Evolutionary conservation across 2,888 invertebrate genomes (phyloP).

Genomic region (Amiota minor): DNA sequence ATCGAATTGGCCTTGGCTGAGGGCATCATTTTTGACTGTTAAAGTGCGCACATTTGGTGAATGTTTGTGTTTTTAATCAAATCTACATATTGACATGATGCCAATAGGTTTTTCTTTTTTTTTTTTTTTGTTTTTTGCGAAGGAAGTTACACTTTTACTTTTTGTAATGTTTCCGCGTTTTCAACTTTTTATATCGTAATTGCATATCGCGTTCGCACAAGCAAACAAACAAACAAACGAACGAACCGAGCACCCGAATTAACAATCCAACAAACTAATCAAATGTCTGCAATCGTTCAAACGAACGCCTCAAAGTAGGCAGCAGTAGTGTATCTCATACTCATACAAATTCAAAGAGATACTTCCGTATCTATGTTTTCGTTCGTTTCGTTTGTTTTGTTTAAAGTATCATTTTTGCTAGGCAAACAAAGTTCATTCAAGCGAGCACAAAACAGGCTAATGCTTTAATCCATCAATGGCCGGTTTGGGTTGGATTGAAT

Average conservation of each 20-base stretch:
- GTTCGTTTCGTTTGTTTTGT: conserved; percentile 45
- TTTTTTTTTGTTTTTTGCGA: conserved; percentile 12
- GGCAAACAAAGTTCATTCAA: conserved; percentile 46
- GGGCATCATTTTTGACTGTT: neutral
- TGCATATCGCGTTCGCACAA: conserved; percentile 60
- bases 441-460: conserved; percentile 59
- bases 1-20: conserved; percentile 28
- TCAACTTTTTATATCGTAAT: conserved; percentile 69
- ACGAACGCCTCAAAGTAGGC: conserved; percentile 20
- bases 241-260: neutral
- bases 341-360: neutral
- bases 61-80: conserved; percentile 71
- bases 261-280: conserved; percentile 62
- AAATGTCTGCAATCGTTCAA: conserved; percentile 65
- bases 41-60: conserved; percentile 36
- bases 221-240: conserved; percentile 59
- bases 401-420: conserved; percentile 44
- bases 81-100: conserved; percentile 32
- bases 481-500: neutral
- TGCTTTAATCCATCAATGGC: conserved; percentile 64
- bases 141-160: conserved; percentile 6
- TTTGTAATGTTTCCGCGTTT: conserved; percentile 41
- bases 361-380: conserved; percentile 35
- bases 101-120: conserved; percentile 15
- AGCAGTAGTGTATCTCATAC: conserved; percentile 24